Conservation (phyloP, 2,888 invertebrate genomes). For the Galerucella calmariensis region DNA sequence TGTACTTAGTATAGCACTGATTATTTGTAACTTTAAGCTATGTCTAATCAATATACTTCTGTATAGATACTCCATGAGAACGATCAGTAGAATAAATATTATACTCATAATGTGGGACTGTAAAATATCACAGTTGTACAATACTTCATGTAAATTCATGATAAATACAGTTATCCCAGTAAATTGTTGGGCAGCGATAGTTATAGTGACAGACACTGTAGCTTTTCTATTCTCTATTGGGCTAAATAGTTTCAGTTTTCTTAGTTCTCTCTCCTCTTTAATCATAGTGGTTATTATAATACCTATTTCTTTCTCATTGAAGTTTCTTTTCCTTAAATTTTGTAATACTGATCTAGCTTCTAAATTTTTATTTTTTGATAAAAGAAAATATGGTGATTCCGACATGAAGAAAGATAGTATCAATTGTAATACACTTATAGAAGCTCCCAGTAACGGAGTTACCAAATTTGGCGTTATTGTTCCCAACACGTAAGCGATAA, state of each 20-base stretch:
- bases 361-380: constrained; percentile 7
- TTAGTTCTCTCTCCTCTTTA: constrained; percentile 10
- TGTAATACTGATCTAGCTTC: constrained; percentile 8
- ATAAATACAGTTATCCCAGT: constrained; percentile 10
- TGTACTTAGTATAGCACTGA: neutral
- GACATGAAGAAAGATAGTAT: constrained; percentile 15
- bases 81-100: constrained; percentile 7
- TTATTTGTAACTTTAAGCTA: neutral
- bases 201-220: constrained; percentile 5
- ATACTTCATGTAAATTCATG: constrained; percentile 18
- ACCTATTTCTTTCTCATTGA: neutral
- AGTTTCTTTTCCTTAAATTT: neutral
- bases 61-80: neutral
- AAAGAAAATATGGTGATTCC: constrained; percentile 20
- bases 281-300: neutral
- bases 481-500: constrained; percentile 6
- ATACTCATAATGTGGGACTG: neutral
- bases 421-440: constrained; percentile 5
- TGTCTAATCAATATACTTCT: neutral
- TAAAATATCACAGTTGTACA: constrained; percentile 9
- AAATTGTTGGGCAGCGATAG: constrained; percentile 12
- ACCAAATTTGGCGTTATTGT: neutral
- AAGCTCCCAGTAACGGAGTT: neutral
- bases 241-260: constrained; percentile 11
- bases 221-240: constrained; percentile 12